Evolutionary conservation across 2,113 vertebrate genomes (phyloP).

Genomic region (Carassius auratus): DNA sequence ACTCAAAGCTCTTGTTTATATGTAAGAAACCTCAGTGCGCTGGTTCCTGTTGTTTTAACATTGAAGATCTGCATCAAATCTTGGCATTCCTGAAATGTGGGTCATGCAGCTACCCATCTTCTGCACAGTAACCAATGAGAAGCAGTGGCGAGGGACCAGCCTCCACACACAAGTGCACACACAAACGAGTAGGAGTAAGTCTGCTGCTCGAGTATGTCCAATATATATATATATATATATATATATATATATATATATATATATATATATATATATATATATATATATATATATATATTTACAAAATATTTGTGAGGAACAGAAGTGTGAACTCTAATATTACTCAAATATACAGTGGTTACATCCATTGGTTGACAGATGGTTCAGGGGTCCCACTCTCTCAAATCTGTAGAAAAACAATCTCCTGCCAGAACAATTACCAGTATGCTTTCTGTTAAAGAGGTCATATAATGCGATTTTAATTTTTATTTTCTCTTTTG

Average conservation of each 20-base stretch:
- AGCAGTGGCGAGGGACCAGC: conserved; percentile 35
- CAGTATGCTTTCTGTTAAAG: no score
- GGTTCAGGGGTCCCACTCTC: conserved; percentile 14
- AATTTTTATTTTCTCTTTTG: no score
- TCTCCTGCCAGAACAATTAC: no score
- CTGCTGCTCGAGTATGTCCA: not conserved
- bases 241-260: not conserved
- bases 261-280: no score
- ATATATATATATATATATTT: not conserved
- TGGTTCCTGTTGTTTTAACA: conserved; percentile 63
- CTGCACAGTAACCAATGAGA: conserved; percentile 59
- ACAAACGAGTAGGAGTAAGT: conserved; percentile 27
- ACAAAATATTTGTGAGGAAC: not conserved
- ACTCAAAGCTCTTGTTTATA: not conserved
- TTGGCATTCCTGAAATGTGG: conserved; percentile 69
- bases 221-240: not conserved
- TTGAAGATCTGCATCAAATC: conserved; percentile 61
- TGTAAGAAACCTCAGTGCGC: conserved; percentile 31
- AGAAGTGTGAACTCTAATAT: not conserved
- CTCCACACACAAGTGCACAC: not conserved
- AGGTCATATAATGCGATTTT: no score
- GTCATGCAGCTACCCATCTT: conserved; percentile 65
- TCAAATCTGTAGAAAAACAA: no score
- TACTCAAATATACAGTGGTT: not conserved
- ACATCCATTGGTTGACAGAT: conserved; percentile 44